These are phyloP conservation scores for Eremophila alpestris DNA, from an alignment of 2,797 vertebrate species.

Conservation along the genomic window DNA sequence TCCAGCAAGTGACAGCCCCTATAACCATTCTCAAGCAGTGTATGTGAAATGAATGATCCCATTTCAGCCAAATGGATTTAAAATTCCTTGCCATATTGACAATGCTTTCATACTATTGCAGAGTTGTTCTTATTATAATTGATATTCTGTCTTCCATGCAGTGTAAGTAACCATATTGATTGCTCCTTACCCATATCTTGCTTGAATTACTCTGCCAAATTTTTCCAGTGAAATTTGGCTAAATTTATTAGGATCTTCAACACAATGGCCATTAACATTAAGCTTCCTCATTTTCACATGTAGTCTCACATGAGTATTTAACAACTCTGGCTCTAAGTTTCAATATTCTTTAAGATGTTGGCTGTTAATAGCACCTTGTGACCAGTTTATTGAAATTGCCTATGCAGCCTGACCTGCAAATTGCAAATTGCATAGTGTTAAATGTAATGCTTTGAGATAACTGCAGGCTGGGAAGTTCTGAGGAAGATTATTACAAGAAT, in stretches of 20 bases:
- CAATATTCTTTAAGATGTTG: background rate
- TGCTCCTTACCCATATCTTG: background rate
- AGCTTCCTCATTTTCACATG: background rate
- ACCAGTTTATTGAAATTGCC: slow-evolving; percentile 18
- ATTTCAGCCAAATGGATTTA: background rate
- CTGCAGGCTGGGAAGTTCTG: background rate
- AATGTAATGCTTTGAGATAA: slow-evolving; percentile 16
- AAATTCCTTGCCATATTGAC: background rate
- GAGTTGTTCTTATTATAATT: background rate
- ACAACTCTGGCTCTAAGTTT: background rate
- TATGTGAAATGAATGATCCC: background rate
- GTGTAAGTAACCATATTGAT: slow-evolving; percentile 14
- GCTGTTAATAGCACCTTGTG: background rate
- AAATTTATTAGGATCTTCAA: background rate
- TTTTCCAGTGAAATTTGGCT: slow-evolving; percentile 4
- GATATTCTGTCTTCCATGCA: slow-evolving; percentile 2
- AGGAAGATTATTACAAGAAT: slow-evolving; percentile 1
- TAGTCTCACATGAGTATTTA: background rate
- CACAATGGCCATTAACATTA: background rate
- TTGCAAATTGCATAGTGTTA: background rate
- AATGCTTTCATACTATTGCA: background rate
- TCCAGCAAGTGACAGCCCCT: background rate
- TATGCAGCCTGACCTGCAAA: background rate
- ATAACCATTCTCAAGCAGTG: background rate
- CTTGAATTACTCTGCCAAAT: slow-evolving; percentile 9